These are phyloP conservation scores for Micropoecilia bifurca DNA, from an alignment of 2,797 vertebrate genomes.

Conservation along the genomic window DNA sequence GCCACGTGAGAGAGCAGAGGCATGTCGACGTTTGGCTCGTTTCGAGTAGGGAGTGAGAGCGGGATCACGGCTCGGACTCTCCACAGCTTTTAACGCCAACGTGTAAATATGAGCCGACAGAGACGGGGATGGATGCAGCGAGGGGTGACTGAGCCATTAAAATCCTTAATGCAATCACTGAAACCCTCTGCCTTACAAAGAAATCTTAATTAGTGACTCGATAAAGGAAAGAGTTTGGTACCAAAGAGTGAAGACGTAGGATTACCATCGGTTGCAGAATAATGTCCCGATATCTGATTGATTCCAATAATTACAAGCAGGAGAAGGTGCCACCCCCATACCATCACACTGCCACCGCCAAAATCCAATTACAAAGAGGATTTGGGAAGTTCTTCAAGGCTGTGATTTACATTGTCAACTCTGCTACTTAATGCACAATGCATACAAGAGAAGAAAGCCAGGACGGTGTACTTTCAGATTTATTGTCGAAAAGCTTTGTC, in stretches of 20 bases:
- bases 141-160: slow-evolving; percentile 36
- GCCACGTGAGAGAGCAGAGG: slow-evolving; percentile 38
- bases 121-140: slow-evolving; percentile 1
- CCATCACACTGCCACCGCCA: neutral
- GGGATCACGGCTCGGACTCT: slow-evolving; percentile 20
- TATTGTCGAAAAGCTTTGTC: neutral
- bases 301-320: neutral
- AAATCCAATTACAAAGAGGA: neutral
- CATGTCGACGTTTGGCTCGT: slow-evolving; percentile 18
- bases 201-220: neutral
- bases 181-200: slow-evolving; percentile 17
- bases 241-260: neutral
- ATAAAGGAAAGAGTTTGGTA: neutral
- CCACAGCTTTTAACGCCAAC: slow-evolving; percentile 28
- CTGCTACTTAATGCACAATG: neutral
- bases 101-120: slow-evolving; percentile 47
- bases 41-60: neutral
- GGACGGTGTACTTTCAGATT: neutral
- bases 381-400: neutral
- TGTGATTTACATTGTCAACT: neutral
- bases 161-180: slow-evolving; percentile 26
- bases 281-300: neutral
- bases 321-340: neutral
- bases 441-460: neutral
- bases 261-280: neutral